phyloP scores from a whole-genome alignment of 1,140 invertebrate genomes.

The Octopus bimaculoides region DNA sequence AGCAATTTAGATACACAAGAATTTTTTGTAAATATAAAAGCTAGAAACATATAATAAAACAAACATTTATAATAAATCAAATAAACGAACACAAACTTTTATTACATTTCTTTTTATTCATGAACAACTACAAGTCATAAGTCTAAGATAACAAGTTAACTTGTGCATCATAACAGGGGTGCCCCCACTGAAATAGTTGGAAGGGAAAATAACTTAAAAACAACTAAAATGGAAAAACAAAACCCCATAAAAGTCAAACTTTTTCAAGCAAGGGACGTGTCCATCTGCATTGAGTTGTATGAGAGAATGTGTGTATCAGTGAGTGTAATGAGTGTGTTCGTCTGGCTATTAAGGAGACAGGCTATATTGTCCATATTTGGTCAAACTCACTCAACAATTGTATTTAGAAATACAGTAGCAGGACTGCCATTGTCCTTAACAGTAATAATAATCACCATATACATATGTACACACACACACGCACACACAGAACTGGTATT shows the following conservation, averaged over 20 bases:
- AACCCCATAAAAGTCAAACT: not conserved
- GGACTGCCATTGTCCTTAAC: not conserved
- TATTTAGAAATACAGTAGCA: not conserved
- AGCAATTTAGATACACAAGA: no score
- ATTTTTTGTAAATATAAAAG: no score
- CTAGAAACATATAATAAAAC: no score
- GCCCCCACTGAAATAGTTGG: slow-evolving; percentile 2
- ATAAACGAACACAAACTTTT: slow-evolving; percentile 9
- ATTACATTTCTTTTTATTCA: not conserved
- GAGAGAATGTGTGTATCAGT: not conserved
- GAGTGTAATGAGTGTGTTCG: not conserved
- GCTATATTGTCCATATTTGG: not conserved
- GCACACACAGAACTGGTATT: not conserved
- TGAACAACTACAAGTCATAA: slow-evolving; percentile 9
- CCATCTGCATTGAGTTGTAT: not conserved
- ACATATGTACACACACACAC: not conserved
- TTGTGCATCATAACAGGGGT: slow-evolving; percentile 9
- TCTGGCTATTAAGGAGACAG: not conserved
- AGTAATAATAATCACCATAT: not conserved
- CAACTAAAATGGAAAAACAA: not conserved
- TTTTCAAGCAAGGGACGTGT: slow-evolving; percentile 7
- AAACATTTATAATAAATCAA: not conserved
- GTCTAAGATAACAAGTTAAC: slow-evolving; percentile 1
- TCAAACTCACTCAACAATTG: not conserved
- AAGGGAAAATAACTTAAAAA: not conserved